Conservation (phyloP, 2,888 invertebrate genomes). For the Smittia sp. region DNA sequence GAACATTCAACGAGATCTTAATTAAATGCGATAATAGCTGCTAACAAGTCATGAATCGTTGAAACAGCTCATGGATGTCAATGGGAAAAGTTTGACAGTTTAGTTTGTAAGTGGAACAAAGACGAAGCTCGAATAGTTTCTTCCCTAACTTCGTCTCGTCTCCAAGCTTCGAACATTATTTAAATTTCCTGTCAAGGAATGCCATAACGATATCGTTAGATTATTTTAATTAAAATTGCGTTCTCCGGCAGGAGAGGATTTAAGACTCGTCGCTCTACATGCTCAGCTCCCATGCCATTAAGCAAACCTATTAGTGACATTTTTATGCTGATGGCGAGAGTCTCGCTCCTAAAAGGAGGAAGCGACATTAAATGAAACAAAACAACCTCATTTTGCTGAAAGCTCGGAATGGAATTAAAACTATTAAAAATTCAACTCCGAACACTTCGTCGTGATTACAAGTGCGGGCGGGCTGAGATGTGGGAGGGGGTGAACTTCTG, state of each 20-base stretch:
- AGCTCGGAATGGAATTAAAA: background rate
- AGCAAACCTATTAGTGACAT: conserved; percentile 11
- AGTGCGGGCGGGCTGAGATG: background rate
- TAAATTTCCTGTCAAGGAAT: background rate
- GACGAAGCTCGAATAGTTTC: no score
- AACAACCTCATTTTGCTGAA: background rate
- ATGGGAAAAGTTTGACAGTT: no score
- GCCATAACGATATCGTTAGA: conserved; percentile 19
- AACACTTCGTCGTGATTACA: conserved; percentile 11
- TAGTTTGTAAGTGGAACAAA: no score
- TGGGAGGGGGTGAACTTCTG: background rate
- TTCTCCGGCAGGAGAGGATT: background rate
- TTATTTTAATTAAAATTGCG: conserved; percentile 39
- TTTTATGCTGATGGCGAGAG: conserved; percentile 16
- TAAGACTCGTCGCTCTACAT: background rate
- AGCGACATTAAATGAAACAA: conserved; percentile 13
- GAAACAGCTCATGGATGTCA: no score
- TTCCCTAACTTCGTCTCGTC: no score
- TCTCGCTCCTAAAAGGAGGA: background rate
- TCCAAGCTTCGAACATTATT: background rate
- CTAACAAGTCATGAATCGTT: conserved; percentile 3
- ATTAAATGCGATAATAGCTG: background rate
- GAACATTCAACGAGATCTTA: no score
- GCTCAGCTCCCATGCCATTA: background rate
- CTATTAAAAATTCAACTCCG: conserved; percentile 18